Percentiles rank a stretch among this genome's conserved stretches.
phyloP scores from a whole-genome alignment of 2,113 vertebrate species.

The Vulpes ferrilata region DNA sequence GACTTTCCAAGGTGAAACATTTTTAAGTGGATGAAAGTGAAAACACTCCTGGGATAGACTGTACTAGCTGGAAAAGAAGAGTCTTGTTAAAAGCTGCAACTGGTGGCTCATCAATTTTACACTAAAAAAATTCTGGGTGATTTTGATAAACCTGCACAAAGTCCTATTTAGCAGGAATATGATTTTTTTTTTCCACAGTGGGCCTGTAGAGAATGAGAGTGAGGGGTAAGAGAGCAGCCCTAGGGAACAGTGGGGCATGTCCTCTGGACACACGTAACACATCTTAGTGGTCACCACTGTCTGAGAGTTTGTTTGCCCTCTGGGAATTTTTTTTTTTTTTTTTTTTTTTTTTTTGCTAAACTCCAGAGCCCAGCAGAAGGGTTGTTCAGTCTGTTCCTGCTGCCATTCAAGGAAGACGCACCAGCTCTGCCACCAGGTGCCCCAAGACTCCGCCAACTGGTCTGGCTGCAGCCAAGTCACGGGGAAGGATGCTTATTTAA shows the following conservation, averaged over 20 bases:
- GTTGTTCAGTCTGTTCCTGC: neutral
- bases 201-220: neutral
- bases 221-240: neutral
- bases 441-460: neutral
- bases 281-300: neutral
- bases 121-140: neutral
- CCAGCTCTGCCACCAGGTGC: neutral
- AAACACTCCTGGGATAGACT: neutral
- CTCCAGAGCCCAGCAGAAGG: neutral
- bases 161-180: neutral
- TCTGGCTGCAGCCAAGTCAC: fast-evolving
- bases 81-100: too few species aligned
- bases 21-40: neutral
- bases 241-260: too few species aligned
- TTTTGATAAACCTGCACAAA: neutral
- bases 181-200: neutral
- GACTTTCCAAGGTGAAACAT: neutral
- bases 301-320: neutral
- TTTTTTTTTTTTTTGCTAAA: too few species aligned
- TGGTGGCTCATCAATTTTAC: neutral
- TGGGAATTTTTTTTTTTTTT: fast-evolving
- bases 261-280: neutral
- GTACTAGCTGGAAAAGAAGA: fast-evolving
- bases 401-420: neutral
- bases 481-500: neutral